These are phyloP conservation scores for Microplitis deprimator DNA, from an alignment of 2,888 invertebrate species.

Conservation along the genomic window DNA sequence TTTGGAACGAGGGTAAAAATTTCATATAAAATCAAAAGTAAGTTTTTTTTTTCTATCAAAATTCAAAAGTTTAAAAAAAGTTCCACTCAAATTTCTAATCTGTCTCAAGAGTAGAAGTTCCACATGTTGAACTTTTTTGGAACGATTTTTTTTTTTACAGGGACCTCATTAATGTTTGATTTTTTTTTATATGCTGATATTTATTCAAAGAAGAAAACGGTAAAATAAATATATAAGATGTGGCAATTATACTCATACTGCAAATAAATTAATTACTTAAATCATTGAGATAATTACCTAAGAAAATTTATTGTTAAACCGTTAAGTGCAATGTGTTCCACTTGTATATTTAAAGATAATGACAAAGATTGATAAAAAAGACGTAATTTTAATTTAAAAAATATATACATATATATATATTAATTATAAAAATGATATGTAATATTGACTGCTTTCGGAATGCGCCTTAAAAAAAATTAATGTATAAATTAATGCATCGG, in stretches of 20 bases:
- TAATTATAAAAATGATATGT: constrained; percentile 1
- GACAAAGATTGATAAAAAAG: constrained; percentile 45
- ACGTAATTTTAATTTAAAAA: background rate
- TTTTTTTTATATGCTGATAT: too few species aligned
- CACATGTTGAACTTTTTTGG: too few species aligned
- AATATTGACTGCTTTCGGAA: constrained; percentile 58
- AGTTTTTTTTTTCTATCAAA: too few species aligned
- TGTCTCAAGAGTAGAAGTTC: too few species aligned
- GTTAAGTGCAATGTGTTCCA: constrained; percentile 66
- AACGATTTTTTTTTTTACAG: too few species aligned
- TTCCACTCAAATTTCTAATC: too few species aligned
- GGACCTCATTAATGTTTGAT: too few species aligned
- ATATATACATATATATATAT: background rate
- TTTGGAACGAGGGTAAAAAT: too few species aligned
- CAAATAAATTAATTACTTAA: constrained; percentile 21
- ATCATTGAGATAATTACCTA: constrained; percentile 34
- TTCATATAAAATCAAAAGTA: too few species aligned
- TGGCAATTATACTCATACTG: constrained; percentile 36
- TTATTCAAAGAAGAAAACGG: constrained; percentile 16
- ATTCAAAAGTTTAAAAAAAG: too few species aligned
- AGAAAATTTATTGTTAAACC: constrained; percentile 56
- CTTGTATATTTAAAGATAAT: constrained; percentile 49
- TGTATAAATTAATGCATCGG: constrained; percentile 13
- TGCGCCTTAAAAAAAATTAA: constrained; percentile 46
- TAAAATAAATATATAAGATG: constrained; percentile 31